Conservation (phyloP, 2,113 vertebrate species). For the Bos taurus region DNA sequence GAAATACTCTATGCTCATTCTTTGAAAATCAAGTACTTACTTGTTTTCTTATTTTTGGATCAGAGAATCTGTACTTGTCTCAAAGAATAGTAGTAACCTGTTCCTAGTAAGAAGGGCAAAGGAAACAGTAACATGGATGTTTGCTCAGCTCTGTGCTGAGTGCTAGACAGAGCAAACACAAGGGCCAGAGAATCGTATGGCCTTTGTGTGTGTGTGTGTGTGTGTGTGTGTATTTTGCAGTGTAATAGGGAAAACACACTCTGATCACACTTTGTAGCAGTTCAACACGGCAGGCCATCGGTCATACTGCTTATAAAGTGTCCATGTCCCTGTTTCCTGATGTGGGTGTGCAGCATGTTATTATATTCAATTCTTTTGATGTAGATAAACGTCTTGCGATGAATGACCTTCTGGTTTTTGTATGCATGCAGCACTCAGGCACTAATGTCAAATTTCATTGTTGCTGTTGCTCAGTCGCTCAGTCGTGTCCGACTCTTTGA, state of each 20-base stretch:
- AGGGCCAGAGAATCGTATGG: neutral
- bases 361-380: neutral
- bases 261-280: neutral
- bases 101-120: neutral
- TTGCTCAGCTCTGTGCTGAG: neutral
- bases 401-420: neutral
- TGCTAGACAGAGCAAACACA: neutral
- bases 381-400: neutral
- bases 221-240: neutral
- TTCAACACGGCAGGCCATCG: neutral
- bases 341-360: neutral
- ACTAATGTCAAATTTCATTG: neutral
- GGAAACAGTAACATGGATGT: neutral
- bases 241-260: neutral
- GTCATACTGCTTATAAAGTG: no score
- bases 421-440: neutral
- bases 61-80: conserved; percentile 2
- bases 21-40: conserved; percentile 16
- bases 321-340: neutral
- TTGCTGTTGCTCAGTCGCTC: neutral
- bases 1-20: neutral
- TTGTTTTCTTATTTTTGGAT: conserved; percentile 4
- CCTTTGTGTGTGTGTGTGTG: neutral
- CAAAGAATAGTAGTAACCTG: neutral
- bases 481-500: neutral